Evolutionary conservation across 2,113 vertebrate genomes (phyloP).

Genomic region (Ctenodactylus gundi): DNA sequence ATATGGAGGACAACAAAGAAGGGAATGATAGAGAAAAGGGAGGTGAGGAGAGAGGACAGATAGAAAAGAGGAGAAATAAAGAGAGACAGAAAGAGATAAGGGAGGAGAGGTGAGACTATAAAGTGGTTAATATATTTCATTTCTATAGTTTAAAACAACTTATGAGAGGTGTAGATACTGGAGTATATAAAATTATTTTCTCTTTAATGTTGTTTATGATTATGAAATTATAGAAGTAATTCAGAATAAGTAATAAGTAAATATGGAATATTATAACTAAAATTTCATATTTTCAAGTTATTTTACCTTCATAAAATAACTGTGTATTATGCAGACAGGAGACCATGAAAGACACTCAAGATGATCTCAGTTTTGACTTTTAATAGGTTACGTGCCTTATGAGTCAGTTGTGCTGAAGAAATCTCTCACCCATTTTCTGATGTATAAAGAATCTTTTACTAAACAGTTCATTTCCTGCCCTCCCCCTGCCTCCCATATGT

Average conservation of each 20-base stretch:
- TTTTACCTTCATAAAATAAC: slow-evolving; percentile 10
- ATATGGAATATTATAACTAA: not conserved
- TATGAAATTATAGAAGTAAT: not conserved
- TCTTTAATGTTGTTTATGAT: not conserved
- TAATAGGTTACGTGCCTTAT: not conserved
- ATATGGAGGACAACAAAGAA: no score
- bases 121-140: not conserved
- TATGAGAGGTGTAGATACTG: not conserved
- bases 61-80: no score
- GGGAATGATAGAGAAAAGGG: no score
- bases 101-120: no score
- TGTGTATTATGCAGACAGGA: no score
- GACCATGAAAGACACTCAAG: not conserved
- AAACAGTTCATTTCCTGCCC: not conserved
- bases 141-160: not conserved
- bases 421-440: not conserved
- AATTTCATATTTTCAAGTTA: not conserved
- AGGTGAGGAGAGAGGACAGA: no score
- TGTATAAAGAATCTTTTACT: not conserved
- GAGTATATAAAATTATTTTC: not conserved
- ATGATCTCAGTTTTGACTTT: not conserved
- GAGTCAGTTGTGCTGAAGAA: not conserved
- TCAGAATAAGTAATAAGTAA: not conserved
- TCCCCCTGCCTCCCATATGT: not conserved
- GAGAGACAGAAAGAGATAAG: no score